Base-by-base conservation (phyloP, 2,113 vertebrate species). In the Candoia aspera region DNA sequence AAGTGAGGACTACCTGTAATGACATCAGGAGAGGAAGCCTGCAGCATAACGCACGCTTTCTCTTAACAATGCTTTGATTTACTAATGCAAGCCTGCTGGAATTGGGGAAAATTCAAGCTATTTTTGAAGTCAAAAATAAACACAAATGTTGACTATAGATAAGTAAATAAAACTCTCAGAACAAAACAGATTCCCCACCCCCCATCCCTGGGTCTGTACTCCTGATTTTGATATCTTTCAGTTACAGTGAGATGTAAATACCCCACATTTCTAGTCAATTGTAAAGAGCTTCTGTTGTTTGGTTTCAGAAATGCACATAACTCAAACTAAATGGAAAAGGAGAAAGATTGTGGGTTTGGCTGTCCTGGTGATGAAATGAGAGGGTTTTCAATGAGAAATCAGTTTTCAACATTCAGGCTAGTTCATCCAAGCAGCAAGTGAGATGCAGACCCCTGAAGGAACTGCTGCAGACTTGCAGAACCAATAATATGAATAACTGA, bases 101-200 rank as follows among this genome's bases (percentile, higher is more conserved):
- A 94, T 84, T 15, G 93, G 92, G 90, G 95, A 95, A 96, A 94
- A 93, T 92, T 91, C 94, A 83, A 92, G 95, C 94, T 92, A 93
- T 37, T 93, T 60, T 88, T 24, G 68, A 90, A 90, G 91, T 95
- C 91, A 95, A 49, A 49, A 49, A 49, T 91, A 94, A 94, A 92
- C 49, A 93, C 92, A 95, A 94, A 95, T 73, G 93, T 26, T 92
- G 92, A 89, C 92, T 73, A 33, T 33, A 8, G 49, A 49, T 49
- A 49, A 49, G 49, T 49, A 49, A 49, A 49, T 8, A 49, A 49
- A 5, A 6, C 49, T 49, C 4, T 49, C 37, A 84, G 49, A 84
- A 84, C 13, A 33, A 94, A 94, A 87, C 49, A 49, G 49, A 49
- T 49, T 8, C 49, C 49, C 49, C 49, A 5, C 49, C 49, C 46